A percentile compares a stretch with the other conserved stretches of the same genome.
These are phyloP conservation scores for Watsonalla cultraria DNA, from an alignment of 2,888 invertebrate genomes.

Conservation along the genomic window DNA sequence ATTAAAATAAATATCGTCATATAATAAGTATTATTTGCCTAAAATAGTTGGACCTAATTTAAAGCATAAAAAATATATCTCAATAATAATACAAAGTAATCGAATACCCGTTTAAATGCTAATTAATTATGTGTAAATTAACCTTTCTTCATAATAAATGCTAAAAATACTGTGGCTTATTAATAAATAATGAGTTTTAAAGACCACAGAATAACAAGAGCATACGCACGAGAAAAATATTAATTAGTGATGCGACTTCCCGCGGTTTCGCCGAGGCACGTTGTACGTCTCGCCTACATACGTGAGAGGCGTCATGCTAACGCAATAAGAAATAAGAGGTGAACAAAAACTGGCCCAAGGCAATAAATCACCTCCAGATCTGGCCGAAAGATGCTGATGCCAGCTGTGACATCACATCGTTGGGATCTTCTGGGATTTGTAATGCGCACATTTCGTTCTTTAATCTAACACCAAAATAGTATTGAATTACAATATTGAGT, in stretches of 20 bases:
- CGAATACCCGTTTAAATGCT: no score
- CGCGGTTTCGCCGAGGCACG: slow-evolving; percentile 31
- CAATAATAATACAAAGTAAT: no score
- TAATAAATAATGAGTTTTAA: slow-evolving; percentile 3
- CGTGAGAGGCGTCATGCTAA: slow-evolving; percentile 41
- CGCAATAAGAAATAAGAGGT: slow-evolving; percentile 47
- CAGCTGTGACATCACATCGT: slow-evolving; percentile 30
- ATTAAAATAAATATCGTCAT: no score
- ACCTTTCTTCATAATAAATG: no score
- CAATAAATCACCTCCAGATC: slow-evolving; percentile 51
- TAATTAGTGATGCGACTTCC: slow-evolving; percentile 52
- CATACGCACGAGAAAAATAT: slow-evolving; percentile 35
- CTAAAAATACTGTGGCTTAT: no score
- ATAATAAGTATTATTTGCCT: no score
- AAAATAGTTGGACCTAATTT: no score
- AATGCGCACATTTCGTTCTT: slow-evolving; percentile 5
- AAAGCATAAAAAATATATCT: no score
- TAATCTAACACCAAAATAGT: background rate
- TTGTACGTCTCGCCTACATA: slow-evolving; percentile 50
- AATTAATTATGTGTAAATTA: no score
- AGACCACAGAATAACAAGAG: slow-evolving; percentile 16
- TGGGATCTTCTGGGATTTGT: slow-evolving; percentile 17
- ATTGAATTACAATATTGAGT: background rate
- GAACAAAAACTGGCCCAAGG: slow-evolving; percentile 42
- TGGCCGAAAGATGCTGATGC: slow-evolving; percentile 51